Conservation (phyloP, 2,797 vertebrate genomes). For the Malurus splendens region DNA sequence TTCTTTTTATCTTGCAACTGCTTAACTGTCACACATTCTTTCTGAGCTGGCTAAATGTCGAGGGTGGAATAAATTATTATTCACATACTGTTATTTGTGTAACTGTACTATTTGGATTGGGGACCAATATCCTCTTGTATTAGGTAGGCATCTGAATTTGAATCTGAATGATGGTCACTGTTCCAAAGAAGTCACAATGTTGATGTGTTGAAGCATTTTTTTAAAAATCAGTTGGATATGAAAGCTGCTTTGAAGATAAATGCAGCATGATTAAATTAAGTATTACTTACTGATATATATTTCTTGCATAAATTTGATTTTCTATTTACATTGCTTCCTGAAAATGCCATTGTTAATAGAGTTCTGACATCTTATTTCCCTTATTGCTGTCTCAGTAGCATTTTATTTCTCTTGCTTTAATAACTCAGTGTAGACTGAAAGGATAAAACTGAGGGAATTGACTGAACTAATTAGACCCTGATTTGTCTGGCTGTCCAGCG, state of each 20-base stretch:
- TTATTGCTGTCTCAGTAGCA: constrained; percentile 44
- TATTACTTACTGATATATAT: constrained; percentile 49
- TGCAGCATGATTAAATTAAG: constrained; percentile 26
- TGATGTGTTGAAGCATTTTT: neutral
- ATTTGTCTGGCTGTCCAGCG: constrained; percentile 58
- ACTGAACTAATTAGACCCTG: constrained; percentile 64
- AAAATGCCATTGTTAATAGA: constrained; percentile 57
- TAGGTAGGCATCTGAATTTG: neutral
- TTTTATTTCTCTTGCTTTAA: constrained; percentile 63
- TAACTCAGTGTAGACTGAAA: constrained; percentile 57
- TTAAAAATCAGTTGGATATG: neutral
- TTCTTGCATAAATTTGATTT: constrained; percentile 57
- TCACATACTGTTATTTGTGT: constrained; percentile 43
- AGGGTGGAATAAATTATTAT: constrained; percentile 50
- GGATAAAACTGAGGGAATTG: constrained; percentile 57
- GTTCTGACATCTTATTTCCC: constrained; percentile 63
- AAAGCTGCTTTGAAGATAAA: constrained; percentile 43
- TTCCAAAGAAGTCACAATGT: neutral
- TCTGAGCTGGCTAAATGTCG: constrained; percentile 39
- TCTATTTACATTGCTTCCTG: constrained; percentile 50
- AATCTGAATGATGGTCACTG: constrained; percentile 21
- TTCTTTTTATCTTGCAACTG: constrained; percentile 55
- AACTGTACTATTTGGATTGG: constrained; percentile 18
- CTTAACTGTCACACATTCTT: constrained; percentile 37
- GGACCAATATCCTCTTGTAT: neutral